These are phyloP conservation scores for Hapalemur alaotrensis DNA, from an alignment of 2,797 vertebrate genomes.

Conservation along the genomic window DNA sequence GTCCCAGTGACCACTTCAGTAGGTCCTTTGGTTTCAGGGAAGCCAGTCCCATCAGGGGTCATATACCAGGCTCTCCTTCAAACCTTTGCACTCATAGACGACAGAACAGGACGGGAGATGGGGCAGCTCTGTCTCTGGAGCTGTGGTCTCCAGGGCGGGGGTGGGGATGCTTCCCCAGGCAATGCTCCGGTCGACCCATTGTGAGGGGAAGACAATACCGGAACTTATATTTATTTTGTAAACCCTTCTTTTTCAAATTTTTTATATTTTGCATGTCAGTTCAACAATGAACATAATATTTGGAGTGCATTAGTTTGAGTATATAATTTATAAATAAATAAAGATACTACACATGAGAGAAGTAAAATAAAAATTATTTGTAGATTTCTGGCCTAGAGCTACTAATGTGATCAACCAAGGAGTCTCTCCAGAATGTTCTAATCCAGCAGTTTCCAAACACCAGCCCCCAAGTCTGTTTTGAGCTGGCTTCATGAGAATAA, in stretches of 20 bases:
- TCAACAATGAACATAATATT: not conserved
- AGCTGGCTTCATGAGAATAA: not conserved
- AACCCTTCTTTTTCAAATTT: not conserved
- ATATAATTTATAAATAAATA: not conserved
- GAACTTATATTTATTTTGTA: not conserved
- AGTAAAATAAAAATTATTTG: not conserved
- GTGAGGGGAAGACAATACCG: rapidly evolving
- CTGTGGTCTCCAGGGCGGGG: not conserved
- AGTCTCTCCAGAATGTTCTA: no score
- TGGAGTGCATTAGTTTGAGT: not conserved
- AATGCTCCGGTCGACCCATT: rapidly evolving
- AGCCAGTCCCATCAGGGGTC: not conserved
- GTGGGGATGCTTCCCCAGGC: rapidly evolving
- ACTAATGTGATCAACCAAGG: not conserved
- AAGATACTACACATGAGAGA: not conserved
- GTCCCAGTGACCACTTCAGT: rapidly evolving
- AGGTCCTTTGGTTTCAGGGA: not conserved
- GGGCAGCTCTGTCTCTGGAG: not conserved
- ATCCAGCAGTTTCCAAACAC: not conserved
- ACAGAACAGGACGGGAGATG: not conserved
- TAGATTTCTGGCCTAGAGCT: not conserved
- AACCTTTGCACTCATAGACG: no score
- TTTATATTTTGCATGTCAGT: not conserved
- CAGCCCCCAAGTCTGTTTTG: not conserved
- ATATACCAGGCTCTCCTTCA: not conserved